These are phyloP conservation scores for Choreutis nemorana DNA, from an alignment of 2,888 invertebrate species.

Conservation along the genomic window DNA sequence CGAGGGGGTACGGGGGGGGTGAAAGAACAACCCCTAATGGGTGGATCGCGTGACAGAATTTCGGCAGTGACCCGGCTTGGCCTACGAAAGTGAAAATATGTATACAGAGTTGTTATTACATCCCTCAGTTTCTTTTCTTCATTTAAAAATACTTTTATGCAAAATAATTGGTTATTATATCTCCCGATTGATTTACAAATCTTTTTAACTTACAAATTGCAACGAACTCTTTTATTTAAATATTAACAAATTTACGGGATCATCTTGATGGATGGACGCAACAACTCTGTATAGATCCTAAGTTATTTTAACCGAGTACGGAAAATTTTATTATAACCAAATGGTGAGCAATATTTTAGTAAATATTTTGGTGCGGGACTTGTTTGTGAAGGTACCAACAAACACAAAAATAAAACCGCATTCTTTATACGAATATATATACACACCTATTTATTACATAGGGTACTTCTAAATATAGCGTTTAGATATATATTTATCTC, in stretches of 20 bases:
- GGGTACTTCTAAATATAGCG: too few relatives aligned
- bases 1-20: slow-evolving; percentile 17
- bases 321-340: slow-evolving; percentile 60
- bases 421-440: slow-evolving; percentile 10
- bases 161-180: too few relatives aligned
- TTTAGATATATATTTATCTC: too few relatives aligned
- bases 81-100: slow-evolving; percentile 62
- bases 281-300: slow-evolving; percentile 26
- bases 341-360: slow-evolving; percentile 60
- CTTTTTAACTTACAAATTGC: too few relatives aligned
- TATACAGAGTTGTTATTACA: slow-evolving; percentile 34
- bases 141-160: too few relatives aligned
- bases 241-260: too few relatives aligned
- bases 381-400: slow-evolving; percentile 42
- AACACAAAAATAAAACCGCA: slow-evolving; percentile 30
- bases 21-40: slow-evolving; percentile 57
- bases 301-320: slow-evolving; percentile 28
- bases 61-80: slow-evolving; percentile 60
- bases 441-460: neutral
- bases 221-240: too few relatives aligned
- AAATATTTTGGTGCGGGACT: slow-evolving; percentile 55
- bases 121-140: too few relatives aligned
- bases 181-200: too few relatives aligned
- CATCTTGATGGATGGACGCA: slow-evolving; percentile 17
- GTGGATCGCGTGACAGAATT: slow-evolving; percentile 64